Percentiles rank a stretch among this genome's conserved stretches.
Evolutionary conservation across 2,797 vertebrate species (phyloP).

Genomic region (Botia kubotai): DNA sequence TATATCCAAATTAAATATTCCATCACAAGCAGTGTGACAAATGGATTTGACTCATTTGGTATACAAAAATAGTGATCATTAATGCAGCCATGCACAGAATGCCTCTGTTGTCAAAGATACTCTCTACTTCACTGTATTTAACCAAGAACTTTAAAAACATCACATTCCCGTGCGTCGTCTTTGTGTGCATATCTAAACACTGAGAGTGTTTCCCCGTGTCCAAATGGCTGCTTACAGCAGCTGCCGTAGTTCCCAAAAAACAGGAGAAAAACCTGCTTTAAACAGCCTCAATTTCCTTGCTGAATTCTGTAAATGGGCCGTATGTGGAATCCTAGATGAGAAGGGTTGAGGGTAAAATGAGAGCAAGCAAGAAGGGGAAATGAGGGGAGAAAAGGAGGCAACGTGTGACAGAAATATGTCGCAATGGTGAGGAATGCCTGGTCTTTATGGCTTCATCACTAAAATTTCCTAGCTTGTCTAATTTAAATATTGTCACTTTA

Average conservation of each 20-base stretch:
- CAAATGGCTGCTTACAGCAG: slow-evolving; percentile 78
- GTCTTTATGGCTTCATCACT: slow-evolving; percentile 67
- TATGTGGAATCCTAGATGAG: slow-evolving; percentile 84
- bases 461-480: slow-evolving; percentile 82
- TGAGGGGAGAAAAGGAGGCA: slow-evolving; percentile 69
- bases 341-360: slow-evolving; percentile 75
- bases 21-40: slow-evolving; percentile 99
- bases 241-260: slow-evolving; percentile 83
- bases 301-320: slow-evolving; percentile 83
- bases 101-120: slow-evolving; percentile 66
- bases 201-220: slow-evolving; percentile 72
- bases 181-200: slow-evolving; percentile 71
- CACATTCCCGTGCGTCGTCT: slow-evolving; percentile 45
- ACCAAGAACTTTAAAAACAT: slow-evolving; percentile 49
- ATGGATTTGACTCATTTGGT: slow-evolving; percentile 99
- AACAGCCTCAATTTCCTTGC: slow-evolving; percentile 86
- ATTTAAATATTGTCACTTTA: slow-evolving; percentile 94
- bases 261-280: slow-evolving; percentile 74
- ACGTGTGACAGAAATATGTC: slow-evolving; percentile 67
- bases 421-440: slow-evolving; percentile 59
- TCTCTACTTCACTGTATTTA: slow-evolving; percentile 49
- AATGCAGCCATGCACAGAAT: slow-evolving; percentile 91
- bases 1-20: slow-evolving; percentile 99
- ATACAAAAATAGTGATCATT: slow-evolving; percentile 99
- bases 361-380: slow-evolving; percentile 72